phyloP scores from a whole-genome alignment of 2,888 invertebrate genomes.

The Macaria notata region DNA sequence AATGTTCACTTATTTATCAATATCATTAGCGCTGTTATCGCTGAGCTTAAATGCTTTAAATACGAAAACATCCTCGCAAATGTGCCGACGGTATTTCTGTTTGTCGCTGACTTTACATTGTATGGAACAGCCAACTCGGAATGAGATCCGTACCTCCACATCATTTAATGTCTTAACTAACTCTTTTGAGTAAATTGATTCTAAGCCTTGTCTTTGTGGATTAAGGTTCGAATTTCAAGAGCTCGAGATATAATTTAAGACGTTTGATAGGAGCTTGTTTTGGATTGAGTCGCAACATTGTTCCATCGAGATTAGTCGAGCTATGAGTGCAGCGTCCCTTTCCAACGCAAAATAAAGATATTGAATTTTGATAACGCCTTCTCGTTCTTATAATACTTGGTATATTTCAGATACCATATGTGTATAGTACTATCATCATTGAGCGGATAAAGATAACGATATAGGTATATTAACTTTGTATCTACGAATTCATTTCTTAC shows the following conservation, averaged over 20 bases:
- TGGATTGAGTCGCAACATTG: constrained; percentile 74
- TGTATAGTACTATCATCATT: too few species aligned
- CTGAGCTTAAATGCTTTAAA: constrained; percentile 32
- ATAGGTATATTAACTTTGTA: too few species aligned
- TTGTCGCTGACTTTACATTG: constrained; percentile 59
- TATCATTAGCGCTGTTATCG: constrained; percentile 44
- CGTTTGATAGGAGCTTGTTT: constrained; percentile 48
- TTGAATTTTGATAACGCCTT: constrained; percentile 73
- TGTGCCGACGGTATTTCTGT: constrained; percentile 46
- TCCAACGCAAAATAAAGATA: constrained; percentile 75
- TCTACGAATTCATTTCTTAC: too few species aligned
- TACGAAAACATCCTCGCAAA: constrained; percentile 44
- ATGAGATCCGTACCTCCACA: constrained; percentile 40
- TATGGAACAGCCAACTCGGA: constrained; percentile 54
- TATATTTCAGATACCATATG: constrained; percentile 23
- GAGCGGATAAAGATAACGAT: too few species aligned
- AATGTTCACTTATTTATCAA: constrained; percentile 44
- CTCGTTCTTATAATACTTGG: constrained; percentile 56
- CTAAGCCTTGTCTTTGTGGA: constrained; percentile 32
- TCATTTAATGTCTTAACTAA: constrained; percentile 26
- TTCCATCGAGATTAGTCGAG: constrained; percentile 71
- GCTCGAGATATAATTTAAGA: constrained; percentile 31
- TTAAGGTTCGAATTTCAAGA: constrained; percentile 34
- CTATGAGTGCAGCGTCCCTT: constrained; percentile 68
- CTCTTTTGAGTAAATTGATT: constrained; percentile 25